phyloP scores from a whole-genome alignment of 2,113 vertebrate genomes.

The Hydrolagus affinis region DNA sequence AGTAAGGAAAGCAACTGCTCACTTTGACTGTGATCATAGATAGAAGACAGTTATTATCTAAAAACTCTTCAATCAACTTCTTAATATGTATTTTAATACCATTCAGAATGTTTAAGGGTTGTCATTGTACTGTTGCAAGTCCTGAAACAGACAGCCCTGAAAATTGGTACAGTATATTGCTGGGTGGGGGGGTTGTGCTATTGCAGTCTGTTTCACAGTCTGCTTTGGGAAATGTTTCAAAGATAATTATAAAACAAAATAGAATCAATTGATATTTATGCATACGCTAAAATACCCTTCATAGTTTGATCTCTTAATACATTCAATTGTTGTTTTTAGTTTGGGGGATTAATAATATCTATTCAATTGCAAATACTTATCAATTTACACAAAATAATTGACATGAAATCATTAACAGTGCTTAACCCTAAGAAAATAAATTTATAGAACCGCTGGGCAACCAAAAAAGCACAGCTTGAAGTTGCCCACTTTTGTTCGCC shows the following conservation, averaged over 20 bases:
- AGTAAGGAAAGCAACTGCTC: slow-evolving; percentile 14
- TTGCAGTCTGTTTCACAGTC: too few relatives aligned
- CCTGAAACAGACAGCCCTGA: neutral
- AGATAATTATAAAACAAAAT: too few relatives aligned
- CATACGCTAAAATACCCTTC: neutral
- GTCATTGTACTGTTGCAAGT: neutral
- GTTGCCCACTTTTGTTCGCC: too few relatives aligned
- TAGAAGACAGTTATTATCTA: neutral
- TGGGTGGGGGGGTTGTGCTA: too few relatives aligned
- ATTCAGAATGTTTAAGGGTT: neutral
- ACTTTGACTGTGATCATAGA: neutral
- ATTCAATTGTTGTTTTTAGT: neutral
- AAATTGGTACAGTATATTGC: too few relatives aligned
- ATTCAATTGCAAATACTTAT: neutral
- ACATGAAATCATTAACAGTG: neutral
- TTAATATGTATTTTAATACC: neutral
- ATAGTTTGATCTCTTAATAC: neutral
- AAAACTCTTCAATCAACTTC: neutral
- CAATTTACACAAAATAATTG: neutral
- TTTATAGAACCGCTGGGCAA: neutral
- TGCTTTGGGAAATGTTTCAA: too few relatives aligned
- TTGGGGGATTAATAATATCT: neutral
- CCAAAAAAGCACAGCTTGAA: neutral
- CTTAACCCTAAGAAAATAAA: neutral
- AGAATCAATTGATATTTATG: too few relatives aligned